Evolutionary conservation across 2,888 invertebrate genomes (phyloP).

Genomic region (Pterobdella sp.): DNA sequence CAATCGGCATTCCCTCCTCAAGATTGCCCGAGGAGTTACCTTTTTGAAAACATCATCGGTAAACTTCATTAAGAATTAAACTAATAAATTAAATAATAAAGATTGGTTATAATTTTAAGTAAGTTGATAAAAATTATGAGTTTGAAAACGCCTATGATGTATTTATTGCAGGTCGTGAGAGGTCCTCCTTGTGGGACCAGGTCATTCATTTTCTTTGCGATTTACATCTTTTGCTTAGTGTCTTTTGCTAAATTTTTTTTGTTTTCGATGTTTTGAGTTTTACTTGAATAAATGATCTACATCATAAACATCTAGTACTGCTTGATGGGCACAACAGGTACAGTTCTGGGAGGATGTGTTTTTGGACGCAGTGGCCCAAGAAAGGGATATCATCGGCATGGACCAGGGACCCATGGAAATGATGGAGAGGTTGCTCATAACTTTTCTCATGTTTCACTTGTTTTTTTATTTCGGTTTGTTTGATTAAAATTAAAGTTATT

Average conservation of each 20-base stretch:
- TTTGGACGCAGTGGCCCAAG: conserved; percentile 90
- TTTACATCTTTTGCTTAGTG: too few relatives aligned
- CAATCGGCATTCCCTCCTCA: conserved; percentile 78
- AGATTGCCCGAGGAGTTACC: conserved; percentile 76
- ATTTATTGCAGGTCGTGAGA: neutral
- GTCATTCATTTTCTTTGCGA: too few relatives aligned
- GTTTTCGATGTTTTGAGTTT: too few relatives aligned
- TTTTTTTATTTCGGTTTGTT: neutral
- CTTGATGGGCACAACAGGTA: too few relatives aligned
- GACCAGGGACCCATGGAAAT: conserved; percentile 97
- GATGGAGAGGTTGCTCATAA: conserved; percentile 80
- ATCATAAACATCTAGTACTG: too few relatives aligned
- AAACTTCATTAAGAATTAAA: conserved; percentile 34
- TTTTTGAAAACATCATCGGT: conserved; percentile 69
- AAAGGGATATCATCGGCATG: conserved; percentile 95
- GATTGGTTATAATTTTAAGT: neutral
- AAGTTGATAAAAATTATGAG: neutral
- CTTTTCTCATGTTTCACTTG: too few relatives aligned
- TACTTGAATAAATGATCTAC: too few relatives aligned
- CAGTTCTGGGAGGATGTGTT: conserved; percentile 98
- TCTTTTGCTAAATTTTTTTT: too few relatives aligned
- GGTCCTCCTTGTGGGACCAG: conserved; percentile 6
- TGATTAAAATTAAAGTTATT: neutral
- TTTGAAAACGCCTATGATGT: neutral
- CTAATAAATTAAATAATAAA: conserved; percentile 1